Evolutionary conservation across 2,113 vertebrate species (phyloP).

Genomic region (Siniperca chuatsi): DNA sequence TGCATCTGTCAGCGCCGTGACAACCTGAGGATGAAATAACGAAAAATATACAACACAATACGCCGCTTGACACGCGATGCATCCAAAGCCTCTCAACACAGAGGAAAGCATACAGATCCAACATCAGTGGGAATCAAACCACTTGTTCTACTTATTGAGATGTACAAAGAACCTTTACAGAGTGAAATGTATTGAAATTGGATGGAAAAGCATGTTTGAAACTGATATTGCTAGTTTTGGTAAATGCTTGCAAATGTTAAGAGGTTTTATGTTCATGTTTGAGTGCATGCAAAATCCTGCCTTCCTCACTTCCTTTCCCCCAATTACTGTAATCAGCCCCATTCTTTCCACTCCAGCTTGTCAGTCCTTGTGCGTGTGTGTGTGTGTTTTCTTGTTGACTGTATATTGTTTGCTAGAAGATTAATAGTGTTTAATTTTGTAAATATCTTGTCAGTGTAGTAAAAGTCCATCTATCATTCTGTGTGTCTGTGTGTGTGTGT

Average conservation of each 20-base stretch:
- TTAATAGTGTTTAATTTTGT: conserved; percentile 18
- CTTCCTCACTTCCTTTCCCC: background rate
- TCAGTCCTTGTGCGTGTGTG: conserved; percentile 1
- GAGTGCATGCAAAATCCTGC: background rate
- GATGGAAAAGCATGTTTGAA: background rate
- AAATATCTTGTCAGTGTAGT: conserved; percentile 38
- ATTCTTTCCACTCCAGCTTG: conserved; percentile 9
- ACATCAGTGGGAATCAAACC: background rate
- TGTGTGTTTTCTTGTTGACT: background rate
- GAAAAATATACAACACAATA: conserved; percentile 34
- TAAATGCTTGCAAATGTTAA: conserved; percentile 8
- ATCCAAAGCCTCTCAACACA: conserved; percentile 17
- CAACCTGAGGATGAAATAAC: conserved; percentile 53
- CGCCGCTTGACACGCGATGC: conserved; percentile 2
- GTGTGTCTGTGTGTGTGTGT: conserved; percentile 10
- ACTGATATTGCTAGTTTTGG: background rate
- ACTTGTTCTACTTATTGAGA: background rate
- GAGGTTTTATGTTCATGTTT: conserved; percentile 2
- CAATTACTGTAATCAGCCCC: conserved; percentile 29
- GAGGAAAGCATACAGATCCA: conserved; percentile 9
- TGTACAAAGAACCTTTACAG: background rate
- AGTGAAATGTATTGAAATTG: background rate
- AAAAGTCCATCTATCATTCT: conserved; percentile 48
- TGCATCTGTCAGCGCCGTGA: conserved; percentile 67
- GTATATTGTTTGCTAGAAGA: background rate